phyloP scores from a whole-genome alignment of 30 jellyfish, hydroid and myxozoan genomes.

The Rhopilema esculentum region DNA sequence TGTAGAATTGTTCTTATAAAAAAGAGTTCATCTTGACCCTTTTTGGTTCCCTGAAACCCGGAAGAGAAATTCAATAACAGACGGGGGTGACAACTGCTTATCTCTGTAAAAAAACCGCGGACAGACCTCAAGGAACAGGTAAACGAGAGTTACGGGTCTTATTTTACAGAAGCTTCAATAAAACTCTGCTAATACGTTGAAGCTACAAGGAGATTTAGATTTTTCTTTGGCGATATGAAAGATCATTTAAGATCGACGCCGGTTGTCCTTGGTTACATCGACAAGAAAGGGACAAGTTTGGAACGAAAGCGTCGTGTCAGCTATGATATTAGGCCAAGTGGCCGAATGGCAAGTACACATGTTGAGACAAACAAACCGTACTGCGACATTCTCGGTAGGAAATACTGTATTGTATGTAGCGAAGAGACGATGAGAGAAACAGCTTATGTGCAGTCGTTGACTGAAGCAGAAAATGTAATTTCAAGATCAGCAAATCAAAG shows the following conservation, averaged over 20 bases:
- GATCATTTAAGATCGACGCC: not conserved
- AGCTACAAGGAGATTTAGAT: not conserved
- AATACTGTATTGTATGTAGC: constrained; percentile 16
- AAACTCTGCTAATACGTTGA: not conserved
- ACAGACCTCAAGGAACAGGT: no score
- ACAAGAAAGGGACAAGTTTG: not conserved
- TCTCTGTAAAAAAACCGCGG: no score
- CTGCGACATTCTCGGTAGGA: constrained; percentile 25
- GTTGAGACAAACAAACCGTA: not conserved
- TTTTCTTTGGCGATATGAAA: not conserved
- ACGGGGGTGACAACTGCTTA: not conserved
- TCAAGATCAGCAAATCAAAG: not conserved
- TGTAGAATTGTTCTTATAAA: no score
- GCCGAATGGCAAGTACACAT: not conserved
- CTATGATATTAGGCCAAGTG: constrained; percentile 8
- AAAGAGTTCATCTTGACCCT: no score
- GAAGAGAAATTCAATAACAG: no score
- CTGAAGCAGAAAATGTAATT: constrained; percentile 12
- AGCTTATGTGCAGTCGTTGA: not conserved
- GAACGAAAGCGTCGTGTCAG: not conserved
- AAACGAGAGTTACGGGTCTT: no score
- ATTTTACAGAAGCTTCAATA: not conserved
- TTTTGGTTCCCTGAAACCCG: no score
- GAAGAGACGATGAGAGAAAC: constrained; percentile 29
- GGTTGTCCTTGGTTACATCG: not conserved